phyloP scores from a whole-genome alignment of 2,113 vertebrate genomes.

The Cyphomyrus discorhynchus region DNA sequence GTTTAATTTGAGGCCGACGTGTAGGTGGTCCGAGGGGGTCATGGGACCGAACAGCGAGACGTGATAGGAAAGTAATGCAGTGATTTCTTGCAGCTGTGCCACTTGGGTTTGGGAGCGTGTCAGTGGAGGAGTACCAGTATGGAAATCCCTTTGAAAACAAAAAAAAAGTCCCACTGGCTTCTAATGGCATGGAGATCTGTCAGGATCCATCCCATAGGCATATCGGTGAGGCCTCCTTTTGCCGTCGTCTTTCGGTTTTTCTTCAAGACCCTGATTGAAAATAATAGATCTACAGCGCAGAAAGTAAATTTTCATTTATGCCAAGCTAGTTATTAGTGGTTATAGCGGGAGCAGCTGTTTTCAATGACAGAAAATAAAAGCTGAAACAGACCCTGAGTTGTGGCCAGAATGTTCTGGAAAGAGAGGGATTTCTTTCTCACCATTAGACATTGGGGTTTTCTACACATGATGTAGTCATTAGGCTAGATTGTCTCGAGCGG shows the following conservation, averaged over 20 bases:
- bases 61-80: constrained; percentile 41
- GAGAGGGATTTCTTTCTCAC: constrained; percentile 43
- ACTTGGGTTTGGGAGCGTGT: constrained; percentile 45
- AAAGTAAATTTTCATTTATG: constrained; percentile 53
- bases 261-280: constrained; percentile 56
- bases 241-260: constrained; percentile 41
- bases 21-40: constrained; percentile 57
- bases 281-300: constrained; percentile 56
- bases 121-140: constrained; percentile 8
- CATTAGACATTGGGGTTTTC: constrained; percentile 39
- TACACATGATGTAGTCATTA: constrained; percentile 23
- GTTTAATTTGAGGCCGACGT: constrained; percentile 43
- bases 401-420: constrained; percentile 49
- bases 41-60: constrained; percentile 44
- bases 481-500: neutral
- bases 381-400: constrained; percentile 32
- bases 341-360: constrained; percentile 59
- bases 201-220: constrained; percentile 12
- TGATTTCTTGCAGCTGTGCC: constrained; percentile 50
- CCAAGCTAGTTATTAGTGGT: constrained; percentile 64
- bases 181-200: constrained; percentile 44
- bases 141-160: neutral
- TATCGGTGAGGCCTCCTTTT: constrained; percentile 48
- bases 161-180: constrained; percentile 41
- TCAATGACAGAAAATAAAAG: constrained; percentile 58